Percentiles rank a stretch among this genome's conserved stretches.
Evolutionary conservation across 2,888 invertebrate species (phyloP).

Genomic region (Petrolisthes manimaculis): DNA sequence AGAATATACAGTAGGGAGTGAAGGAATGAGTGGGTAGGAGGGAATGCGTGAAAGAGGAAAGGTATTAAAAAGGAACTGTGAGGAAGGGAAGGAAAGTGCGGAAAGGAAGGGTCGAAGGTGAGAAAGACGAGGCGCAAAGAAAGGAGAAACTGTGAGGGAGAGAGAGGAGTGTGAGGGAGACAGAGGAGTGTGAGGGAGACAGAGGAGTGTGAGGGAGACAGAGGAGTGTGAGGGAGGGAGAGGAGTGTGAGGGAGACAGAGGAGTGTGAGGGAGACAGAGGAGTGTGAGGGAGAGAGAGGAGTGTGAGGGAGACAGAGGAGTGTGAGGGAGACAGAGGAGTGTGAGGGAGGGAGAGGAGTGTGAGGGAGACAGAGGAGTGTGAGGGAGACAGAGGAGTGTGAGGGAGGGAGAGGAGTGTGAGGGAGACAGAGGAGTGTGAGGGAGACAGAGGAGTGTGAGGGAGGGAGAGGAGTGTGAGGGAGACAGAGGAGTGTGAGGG

Average conservation of each 20-base stretch:
- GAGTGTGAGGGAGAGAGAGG: not conserved
- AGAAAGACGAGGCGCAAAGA: not conserved
- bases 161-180: not conserved
- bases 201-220: not conserved
- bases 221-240: not conserved
- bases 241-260: not conserved
- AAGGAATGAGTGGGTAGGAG: not conserved
- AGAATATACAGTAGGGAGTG: not conserved
- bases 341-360: not conserved
- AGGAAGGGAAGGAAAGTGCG: not conserved
- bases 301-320: not conserved
- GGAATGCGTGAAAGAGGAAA: not conserved
- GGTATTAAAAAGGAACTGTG: not conserved
- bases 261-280: not conserved
- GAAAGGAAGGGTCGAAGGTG: not conserved
- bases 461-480: not conserved
- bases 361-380: not conserved
- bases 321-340: not conserved
- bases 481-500: not conserved
- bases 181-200: not conserved
- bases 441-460: not conserved
- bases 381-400: not conserved
- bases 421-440: not conserved
- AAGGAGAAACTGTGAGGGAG: not conserved
- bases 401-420: not conserved